Evolutionary conservation across 1,140 invertebrate genomes (phyloP), one percentile per base, ranked within the genome.

Genomic region (Pseudomyrmex pallidus): DNA sequence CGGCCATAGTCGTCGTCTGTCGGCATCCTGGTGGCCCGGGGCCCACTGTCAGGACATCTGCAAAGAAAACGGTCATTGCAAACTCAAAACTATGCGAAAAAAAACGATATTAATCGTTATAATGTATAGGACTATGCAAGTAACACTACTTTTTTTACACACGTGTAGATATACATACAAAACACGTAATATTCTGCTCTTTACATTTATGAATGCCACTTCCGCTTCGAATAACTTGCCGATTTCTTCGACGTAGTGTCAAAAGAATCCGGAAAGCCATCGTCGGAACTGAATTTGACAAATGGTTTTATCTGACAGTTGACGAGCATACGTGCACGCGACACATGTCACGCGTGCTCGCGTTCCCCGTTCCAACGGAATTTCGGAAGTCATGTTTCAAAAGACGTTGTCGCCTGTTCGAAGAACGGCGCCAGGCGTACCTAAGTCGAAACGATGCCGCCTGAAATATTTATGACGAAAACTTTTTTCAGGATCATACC

Each of bases 31-130:
- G 91, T 94, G 93, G 93, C 93, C 94, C 93, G 91, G 89, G 93
- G 94, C 93, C 93, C 94, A 90, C 91, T 94, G 94, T 94, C 94
- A 94, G 93, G 93, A 94, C 94, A 94, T 94, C 94, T 94, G 89
- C 17, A 82, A 82, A 17, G 5, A 78, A 59, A 59, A 7, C 12
- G 13, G 1, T 20, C 17, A 64, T 15, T 8, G 15, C 62, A 17
- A 54, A 35, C 9, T 25, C 22, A 15, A 10, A 22, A 54, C 54
- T 70, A 25, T 25, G 54, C 4, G 2, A 50, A 20, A 50, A 67
- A 10, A 4, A 25, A 25, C 25, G 25, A 20, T 67, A 22, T 63
- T 2, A 35, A 35, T 35, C 0, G 25, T 35, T 35, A 35, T 35
- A 35, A 35, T 35, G 2, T 35, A 35, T 35, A 35, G 5, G 1